Evolutionary conservation across 2,797 vertebrate species (phyloP).

Genomic region (Cephalopachus bancanus): DNA sequence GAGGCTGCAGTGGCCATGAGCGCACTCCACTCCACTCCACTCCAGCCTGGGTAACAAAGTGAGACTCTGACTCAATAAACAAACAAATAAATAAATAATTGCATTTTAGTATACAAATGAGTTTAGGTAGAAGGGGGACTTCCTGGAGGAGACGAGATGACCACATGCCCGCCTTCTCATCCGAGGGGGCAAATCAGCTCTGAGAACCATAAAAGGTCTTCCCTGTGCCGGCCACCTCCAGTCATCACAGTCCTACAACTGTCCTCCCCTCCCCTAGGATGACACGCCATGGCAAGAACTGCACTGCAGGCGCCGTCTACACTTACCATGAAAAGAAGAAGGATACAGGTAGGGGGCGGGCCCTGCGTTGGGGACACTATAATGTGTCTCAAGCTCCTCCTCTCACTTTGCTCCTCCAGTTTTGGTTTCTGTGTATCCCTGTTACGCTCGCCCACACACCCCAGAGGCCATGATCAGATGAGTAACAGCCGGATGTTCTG

Average conservation of each 20-base stretch:
- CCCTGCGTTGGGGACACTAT: fast-evolving
- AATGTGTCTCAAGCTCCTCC: fast-evolving
- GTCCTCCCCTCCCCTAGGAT: constrained; percentile 82
- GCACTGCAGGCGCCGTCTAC: constrained; percentile 95
- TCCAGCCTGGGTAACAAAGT: too few relatives aligned
- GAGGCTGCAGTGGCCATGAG: not conserved
- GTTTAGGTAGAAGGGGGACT: not conserved
- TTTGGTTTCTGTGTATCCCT: not conserved
- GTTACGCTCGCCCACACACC: too few relatives aligned
- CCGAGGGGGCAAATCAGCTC: not conserved
- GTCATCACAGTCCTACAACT: not conserved
- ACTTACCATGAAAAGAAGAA: constrained; percentile 97
- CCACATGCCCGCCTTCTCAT: fast-evolving
- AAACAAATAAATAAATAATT: too few relatives aligned
- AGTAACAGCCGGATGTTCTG: not conserved
- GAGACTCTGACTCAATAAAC: too few relatives aligned
- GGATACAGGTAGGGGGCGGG: constrained; percentile 91
- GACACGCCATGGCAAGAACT: constrained; percentile 97
- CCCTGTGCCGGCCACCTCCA: not conserved
- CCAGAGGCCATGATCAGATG: fast-evolving
- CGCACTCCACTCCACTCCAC: too few relatives aligned
- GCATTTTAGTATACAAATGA: not conserved
- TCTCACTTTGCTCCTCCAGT: not conserved
- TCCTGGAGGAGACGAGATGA: not conserved
- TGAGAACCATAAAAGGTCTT: not conserved